phyloP scores from a whole-genome alignment of 2,888 invertebrate species.

The Criorhina ranunculi region DNA sequence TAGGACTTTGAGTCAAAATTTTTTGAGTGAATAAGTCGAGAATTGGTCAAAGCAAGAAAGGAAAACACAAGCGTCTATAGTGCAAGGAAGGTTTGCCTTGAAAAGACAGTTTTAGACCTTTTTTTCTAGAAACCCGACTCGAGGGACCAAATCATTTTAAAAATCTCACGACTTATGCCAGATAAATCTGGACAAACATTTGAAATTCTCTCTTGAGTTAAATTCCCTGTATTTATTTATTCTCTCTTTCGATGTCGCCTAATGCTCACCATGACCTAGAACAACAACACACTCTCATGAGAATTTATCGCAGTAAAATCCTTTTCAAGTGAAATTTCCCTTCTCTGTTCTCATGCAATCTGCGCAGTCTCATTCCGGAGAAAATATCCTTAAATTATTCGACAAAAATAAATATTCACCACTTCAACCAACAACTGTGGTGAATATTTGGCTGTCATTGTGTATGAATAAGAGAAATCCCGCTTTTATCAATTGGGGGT shows the following conservation, averaged over 20 bases:
- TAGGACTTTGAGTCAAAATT: no score
- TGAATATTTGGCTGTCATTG: conserved; percentile 8
- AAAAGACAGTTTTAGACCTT: no score
- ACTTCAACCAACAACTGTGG: conserved; percentile 15
- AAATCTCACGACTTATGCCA: no score
- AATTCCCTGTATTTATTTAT: conserved; percentile 16
- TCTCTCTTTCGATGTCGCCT: background rate
- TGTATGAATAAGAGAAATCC: background rate
- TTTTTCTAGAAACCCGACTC: no score
- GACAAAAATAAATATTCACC: conserved; percentile 22
- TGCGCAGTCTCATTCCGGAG: background rate
- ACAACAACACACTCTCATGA: conserved; percentile 22
- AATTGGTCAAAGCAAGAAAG: no score
- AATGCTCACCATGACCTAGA: conserved; percentile 27
- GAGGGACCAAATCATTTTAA: no score
- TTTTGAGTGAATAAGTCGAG: no score
- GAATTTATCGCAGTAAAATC: background rate
- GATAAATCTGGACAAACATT: no score
- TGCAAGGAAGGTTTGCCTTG: no score
- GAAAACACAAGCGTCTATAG: no score
- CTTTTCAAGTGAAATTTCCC: background rate
- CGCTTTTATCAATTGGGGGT: conserved; percentile 14
- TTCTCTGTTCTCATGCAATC: background rate
- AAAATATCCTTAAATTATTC: conserved; percentile 1
- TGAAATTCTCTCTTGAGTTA: background rate